Evolutionary conservation across 2,113 vertebrate genomes (phyloP), one percentile per base, ranked within the genome.

Genomic region (Ivindomyrus marchei): DNA sequence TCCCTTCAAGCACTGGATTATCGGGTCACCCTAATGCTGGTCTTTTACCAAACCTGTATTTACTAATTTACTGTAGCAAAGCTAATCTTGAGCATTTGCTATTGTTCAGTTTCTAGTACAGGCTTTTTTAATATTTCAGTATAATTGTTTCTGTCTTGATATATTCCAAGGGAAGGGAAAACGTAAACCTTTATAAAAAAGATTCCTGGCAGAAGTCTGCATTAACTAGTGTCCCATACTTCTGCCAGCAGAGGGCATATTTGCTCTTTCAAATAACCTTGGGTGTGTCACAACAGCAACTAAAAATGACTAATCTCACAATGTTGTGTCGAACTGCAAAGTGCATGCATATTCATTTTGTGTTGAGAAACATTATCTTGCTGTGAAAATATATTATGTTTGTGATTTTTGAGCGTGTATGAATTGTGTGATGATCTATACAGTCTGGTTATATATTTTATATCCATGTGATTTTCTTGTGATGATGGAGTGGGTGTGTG

Each of bases 401-500:
- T 80, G 45, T 21, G 21, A 45, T 66, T 24, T 45, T 24, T 36
- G 36, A 52, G 52, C 19, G 85, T 56, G 31, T 45, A 50, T 74
- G 62, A 80, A 27, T 66, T 88, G 24, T 74, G 88, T 74, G 45
- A 42, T 15, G 7, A 58, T 88, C 11, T 88, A 53, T 58, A 9
- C 7, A 36, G 27, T 87, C 27, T 36, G 3, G 10, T 50, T 49
- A n/a, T 86, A 6, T 27, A 86, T 86, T 86, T 86, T 86, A 27
- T 31, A 27, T 49, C n/a, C 49, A 46, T 13, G 6, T 87, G 24
- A 1, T 39, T 47, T 85, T 85, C 42, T 49, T 85, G 46, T 85
- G 83, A 46, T 87, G 24, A 45, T 91, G 74, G 90, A 88, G 47
- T 92, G 89, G 77, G 9, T 86, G 45, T 90, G 21, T 85, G 46